These are phyloP conservation scores for Arrhopalites spinosus DNA, from an alignment of 2,888 invertebrate species.

Conservation along the genomic window DNA sequence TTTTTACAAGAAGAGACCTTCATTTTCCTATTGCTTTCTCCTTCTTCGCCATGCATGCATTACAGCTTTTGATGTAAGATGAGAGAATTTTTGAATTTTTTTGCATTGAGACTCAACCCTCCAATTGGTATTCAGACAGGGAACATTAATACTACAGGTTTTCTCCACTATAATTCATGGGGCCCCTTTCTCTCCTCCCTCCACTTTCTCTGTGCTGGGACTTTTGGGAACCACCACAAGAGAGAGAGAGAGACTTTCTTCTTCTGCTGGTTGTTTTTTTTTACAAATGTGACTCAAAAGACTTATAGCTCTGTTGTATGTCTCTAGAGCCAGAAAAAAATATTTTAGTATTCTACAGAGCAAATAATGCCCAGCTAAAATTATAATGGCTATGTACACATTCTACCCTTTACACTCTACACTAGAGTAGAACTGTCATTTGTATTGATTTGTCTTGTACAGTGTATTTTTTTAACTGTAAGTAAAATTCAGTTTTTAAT, in stretches of 20 bases:
- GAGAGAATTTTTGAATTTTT: not conserved
- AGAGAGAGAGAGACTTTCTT: not conserved
- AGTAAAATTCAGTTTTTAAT: no score
- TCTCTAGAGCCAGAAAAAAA: not conserved
- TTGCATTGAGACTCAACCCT: not conserved
- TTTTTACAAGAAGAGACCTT: not conserved
- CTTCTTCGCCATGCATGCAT: not conserved
- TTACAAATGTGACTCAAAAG: slow-evolving; percentile 12
- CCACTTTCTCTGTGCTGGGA: not conserved
- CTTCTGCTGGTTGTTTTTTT: not conserved
- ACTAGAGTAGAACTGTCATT: no score
- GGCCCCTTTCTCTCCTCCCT: not conserved
- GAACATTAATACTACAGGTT: slow-evolving; percentile 18
- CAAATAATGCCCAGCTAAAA: no score
- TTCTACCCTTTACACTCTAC: no score
- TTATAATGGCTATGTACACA: no score
- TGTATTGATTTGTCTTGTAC: no score
- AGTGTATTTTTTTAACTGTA: no score
- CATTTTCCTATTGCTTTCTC: not conserved
- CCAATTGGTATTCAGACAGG: slow-evolving; percentile 20
- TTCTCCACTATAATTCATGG: slow-evolving; percentile 22
- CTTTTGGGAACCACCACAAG: no score
- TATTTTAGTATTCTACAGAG: not conserved
- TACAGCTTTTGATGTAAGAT: not conserved
- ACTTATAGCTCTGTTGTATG: not conserved